Evolutionary conservation across 2,113 vertebrate genomes (phyloP).

Genomic region (Python bivittatus): DNA sequence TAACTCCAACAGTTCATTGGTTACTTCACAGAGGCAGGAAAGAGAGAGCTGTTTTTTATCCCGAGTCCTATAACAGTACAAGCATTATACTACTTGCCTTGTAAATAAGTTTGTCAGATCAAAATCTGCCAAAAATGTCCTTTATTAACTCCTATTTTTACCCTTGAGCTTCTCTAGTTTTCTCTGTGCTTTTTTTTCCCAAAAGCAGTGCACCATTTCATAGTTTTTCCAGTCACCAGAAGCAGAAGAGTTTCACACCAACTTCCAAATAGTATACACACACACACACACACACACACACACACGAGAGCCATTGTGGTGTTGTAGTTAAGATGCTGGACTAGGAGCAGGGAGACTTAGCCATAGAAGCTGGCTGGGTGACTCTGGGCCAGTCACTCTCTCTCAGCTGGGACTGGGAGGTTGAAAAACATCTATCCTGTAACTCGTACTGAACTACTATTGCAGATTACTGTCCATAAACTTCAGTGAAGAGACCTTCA

Average conservation of each 20-base stretch:
- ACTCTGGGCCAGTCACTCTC: neutral
- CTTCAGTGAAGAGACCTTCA: neutral
- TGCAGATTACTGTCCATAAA: neutral
- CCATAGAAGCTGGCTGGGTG: neutral
- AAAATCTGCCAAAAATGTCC: neutral
- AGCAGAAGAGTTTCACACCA: neutral
- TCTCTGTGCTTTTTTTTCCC: neutral
- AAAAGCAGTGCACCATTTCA: neutral
- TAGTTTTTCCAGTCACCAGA: neutral
- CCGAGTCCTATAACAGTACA: neutral
- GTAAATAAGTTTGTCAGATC: neutral
- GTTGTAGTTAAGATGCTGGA: too few relatives aligned
- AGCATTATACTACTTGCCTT: neutral
- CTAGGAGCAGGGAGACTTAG: neutral
- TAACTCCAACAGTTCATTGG: neutral
- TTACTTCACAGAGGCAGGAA: neutral
- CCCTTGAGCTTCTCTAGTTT: neutral
- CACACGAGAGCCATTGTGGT: neutral
- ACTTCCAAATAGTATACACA: neutral
- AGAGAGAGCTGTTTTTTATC: neutral
- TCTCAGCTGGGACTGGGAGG: neutral
- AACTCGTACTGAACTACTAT: neutral
- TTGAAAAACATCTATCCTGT: neutral
- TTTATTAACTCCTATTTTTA: neutral
- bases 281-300: neutral